Percentiles rank a stretch among this genome's conserved stretches.
Conservation (phyloP, 2,113 vertebrate genomes). For the Plecturocebus donacophilus region DNA sequence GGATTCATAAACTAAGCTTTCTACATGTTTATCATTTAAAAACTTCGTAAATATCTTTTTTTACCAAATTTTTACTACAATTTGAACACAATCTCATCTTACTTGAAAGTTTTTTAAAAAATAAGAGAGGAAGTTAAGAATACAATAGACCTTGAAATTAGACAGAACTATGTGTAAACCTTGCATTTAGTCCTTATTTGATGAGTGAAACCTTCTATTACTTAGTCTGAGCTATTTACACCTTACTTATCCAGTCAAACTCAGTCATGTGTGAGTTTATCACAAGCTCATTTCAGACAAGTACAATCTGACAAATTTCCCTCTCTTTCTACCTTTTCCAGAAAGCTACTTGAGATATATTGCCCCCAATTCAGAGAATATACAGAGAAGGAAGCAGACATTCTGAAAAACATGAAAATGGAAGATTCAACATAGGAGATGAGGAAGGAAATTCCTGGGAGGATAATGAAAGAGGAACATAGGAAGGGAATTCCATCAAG, state of each 20-base stretch:
- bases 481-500: too few species aligned
- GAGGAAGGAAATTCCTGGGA: accelerated
- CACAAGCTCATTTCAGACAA: accelerated
- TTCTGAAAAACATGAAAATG: accelerated
- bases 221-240: not conserved
- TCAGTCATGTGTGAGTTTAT: accelerated
- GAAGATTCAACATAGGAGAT: accelerated
- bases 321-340: not conserved
- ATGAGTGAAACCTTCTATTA: not conserved
- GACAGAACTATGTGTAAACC: accelerated
- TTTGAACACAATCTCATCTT: not conserved
- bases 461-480: too few species aligned
- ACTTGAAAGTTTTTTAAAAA: not conserved
- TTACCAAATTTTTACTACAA: not conserved
- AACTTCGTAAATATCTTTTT: not conserved
- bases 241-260: not conserved
- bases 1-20: not conserved
- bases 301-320: not conserved
- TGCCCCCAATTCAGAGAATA: accelerated
- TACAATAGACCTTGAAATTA: not conserved
- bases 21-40: not conserved
- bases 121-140: not conserved
- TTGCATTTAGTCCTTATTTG: not conserved
- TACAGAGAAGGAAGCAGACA: not conserved
- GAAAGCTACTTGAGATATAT: not conserved